Evolutionary conservation across 2,797 vertebrate genomes (phyloP).

Genomic region (Poecilia wingei): DNA sequence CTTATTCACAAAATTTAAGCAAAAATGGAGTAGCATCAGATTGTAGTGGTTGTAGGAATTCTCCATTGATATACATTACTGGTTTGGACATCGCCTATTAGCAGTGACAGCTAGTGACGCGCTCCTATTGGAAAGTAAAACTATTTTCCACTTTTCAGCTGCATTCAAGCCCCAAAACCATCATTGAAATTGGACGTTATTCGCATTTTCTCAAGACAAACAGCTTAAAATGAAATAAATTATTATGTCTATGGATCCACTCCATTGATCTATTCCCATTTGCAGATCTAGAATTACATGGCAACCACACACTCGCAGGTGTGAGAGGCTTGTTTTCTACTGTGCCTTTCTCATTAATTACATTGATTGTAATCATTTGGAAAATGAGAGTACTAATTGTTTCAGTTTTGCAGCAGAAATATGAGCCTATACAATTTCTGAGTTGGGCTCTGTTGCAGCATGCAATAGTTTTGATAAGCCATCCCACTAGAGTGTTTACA

Average conservation of each 20-base stretch:
- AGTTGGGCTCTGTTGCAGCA: not conserved
- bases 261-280: not conserved
- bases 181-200: not conserved
- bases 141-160: not conserved
- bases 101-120: too few species aligned
- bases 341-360: not conserved
- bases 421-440: not conserved
- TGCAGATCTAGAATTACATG: not conserved
- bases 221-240: not conserved
- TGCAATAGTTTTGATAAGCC: not conserved
- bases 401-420: not conserved
- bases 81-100: too few species aligned
- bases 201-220: not conserved
- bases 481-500: not conserved
- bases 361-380: slow-evolving; percentile 1
- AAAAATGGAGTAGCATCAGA: too few species aligned
- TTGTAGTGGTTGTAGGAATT: too few species aligned
- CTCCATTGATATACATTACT: too few species aligned
- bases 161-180: not conserved
- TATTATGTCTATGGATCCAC: not conserved
- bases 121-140: not conserved
- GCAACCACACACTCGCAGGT: slow-evolving; percentile 1
- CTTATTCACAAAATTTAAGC: too few species aligned
- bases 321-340: not conserved
- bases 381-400: not conserved